These are phyloP conservation scores for Nannoperca australis DNA, from an alignment of 2,797 vertebrate genomes.

Conservation along the genomic window DNA sequence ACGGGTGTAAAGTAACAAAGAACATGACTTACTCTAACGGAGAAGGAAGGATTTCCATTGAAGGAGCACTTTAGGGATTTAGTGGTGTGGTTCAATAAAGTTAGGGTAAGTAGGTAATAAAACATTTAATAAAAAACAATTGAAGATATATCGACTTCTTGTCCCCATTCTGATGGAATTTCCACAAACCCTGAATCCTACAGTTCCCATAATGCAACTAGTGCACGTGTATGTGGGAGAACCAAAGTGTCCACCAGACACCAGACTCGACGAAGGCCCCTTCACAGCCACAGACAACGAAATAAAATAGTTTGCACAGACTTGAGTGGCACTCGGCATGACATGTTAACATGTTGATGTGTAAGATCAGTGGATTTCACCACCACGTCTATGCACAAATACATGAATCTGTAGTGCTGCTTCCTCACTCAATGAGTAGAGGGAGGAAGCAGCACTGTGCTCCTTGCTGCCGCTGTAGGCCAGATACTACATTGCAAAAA, in stretches of 20 bases:
- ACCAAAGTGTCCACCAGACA: background rate
- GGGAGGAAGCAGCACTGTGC: background rate
- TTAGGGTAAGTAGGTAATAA: no score
- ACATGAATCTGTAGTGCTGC: background rate
- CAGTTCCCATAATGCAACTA: background rate
- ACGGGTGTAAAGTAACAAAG: background rate
- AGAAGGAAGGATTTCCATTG: no score
- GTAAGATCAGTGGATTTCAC: background rate
- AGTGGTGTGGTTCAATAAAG: no score
- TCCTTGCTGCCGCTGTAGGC: slow-evolving; percentile 20
- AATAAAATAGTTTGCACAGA: background rate
- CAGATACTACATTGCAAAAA: slow-evolving; percentile 34
- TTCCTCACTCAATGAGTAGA: background rate
- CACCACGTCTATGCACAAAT: background rate
- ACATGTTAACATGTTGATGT: background rate
- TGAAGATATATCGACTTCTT: no score
- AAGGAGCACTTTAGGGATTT: no score
- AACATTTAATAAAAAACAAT: no score
- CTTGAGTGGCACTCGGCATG: background rate
- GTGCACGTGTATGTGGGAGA: background rate
- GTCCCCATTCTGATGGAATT: background rate
- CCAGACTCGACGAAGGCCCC: background rate
- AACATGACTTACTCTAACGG: no score
- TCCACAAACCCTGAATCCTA: background rate
- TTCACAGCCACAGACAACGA: background rate